Conservation (phyloP, 2,888 invertebrate genomes). For the Aricia artaxerxes region DNA sequence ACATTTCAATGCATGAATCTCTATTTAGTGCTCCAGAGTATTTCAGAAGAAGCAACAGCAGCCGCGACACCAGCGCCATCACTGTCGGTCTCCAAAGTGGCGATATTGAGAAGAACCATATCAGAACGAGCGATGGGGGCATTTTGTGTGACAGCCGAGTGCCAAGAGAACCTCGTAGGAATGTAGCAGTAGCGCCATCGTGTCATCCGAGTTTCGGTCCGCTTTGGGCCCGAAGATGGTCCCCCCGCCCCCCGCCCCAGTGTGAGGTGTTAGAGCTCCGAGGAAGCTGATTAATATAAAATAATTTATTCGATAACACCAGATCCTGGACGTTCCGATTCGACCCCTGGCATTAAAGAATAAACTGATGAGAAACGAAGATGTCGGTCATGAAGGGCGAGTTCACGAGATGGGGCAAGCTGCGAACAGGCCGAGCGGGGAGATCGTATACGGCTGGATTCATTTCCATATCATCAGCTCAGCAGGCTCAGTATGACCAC, state of each 20-base stretch:
- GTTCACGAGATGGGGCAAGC: too few species aligned
- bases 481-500: background rate
- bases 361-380: too few species aligned
- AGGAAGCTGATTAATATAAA: background rate
- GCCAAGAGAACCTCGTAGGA: background rate
- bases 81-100: too few species aligned
- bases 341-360: too few species aligned
- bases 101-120: too few species aligned
- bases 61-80: too few species aligned
- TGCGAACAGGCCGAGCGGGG: background rate
- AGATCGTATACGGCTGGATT: background rate
- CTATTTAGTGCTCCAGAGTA: too few species aligned
- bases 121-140: too few species aligned
- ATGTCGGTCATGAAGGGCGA: too few species aligned
- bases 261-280: background rate
- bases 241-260: background rate
- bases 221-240: background rate
- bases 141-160: background rate
- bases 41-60: too few species aligned
- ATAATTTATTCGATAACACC: background rate
- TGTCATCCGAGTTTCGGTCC: background rate
- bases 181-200: background rate
- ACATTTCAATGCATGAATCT: background rate
- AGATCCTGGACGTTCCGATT: too few species aligned
- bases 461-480: too few species aligned